Evolutionary conservation across 2,888 invertebrate species (phyloP).

Genomic region (Megaustenia siamemsis): DNA sequence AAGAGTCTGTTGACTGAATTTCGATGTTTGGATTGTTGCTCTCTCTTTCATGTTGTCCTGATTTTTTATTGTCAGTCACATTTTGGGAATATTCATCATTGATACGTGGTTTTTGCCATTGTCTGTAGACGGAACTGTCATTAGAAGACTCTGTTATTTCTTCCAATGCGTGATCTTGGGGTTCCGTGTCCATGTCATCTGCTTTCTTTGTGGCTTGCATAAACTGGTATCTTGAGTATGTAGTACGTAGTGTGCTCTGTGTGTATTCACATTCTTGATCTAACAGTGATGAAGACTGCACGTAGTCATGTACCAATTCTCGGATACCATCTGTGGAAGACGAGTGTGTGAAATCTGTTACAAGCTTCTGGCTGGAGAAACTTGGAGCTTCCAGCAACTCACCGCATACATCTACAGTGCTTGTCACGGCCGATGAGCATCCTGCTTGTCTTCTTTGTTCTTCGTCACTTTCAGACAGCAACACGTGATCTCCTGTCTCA

Average conservation of each 20-base stretch:
- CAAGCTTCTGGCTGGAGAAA: background rate
- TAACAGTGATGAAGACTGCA: background rate
- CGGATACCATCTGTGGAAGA: background rate
- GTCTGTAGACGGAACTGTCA: background rate
- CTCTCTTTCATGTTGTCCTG: background rate
- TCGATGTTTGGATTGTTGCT: background rate
- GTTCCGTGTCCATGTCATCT: background rate
- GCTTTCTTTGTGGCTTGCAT: background rate
- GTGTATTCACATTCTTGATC: background rate
- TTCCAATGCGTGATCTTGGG: background rate
- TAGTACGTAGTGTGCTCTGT: background rate
- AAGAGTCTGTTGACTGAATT: background rate
- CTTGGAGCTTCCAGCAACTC: background rate
- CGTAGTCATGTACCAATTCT: too few relatives aligned
- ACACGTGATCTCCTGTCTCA: background rate
- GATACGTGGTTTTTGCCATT: background rate
- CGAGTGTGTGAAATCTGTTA: background rate
- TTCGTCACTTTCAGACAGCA: background rate
- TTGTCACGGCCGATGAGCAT: background rate
- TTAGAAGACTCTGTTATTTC: background rate
- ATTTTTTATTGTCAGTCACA: background rate
- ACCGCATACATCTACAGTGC: background rate
- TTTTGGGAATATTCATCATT: background rate
- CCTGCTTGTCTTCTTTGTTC: background rate
- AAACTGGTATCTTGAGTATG: too few relatives aligned